phyloP scores from a whole-genome alignment of 2,888 invertebrate species.

The Tachina grossa region DNA sequence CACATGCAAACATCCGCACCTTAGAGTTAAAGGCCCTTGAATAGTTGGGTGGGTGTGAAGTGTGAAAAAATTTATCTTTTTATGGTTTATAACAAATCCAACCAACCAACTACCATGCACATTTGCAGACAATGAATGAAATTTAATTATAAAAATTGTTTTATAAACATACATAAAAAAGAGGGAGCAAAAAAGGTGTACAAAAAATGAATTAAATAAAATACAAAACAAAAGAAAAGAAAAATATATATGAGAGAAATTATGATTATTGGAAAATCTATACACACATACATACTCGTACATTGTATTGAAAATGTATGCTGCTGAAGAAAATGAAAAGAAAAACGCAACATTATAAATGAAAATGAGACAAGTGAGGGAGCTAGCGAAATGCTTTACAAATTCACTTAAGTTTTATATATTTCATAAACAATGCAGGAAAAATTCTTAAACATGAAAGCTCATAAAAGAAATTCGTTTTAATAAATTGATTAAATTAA shows the following conservation, averaged over 20 bases:
- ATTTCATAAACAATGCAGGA: constrained; percentile 28
- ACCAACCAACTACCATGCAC: constrained; percentile 24
- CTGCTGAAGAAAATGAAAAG: constrained; percentile 34
- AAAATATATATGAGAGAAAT: constrained; percentile 21
- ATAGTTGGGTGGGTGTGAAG: constrained; percentile 40
- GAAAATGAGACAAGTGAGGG: constrained; percentile 10
- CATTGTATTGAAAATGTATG: constrained; percentile 40
- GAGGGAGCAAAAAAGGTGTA: constrained; percentile 1
- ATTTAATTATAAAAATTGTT: constrained; percentile 69
- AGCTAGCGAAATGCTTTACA: constrained; percentile 24
- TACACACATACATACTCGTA: too few species aligned
- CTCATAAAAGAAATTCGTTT: constrained; percentile 24
- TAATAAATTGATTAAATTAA: constrained; percentile 53
- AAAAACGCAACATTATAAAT: constrained; percentile 23
- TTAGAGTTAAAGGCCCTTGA: background rate
- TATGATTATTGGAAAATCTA: constrained; percentile 56
- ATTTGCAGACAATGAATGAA: constrained; percentile 60
- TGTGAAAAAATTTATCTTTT: constrained; percentile 62
- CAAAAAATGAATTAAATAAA: constrained; percentile 50
- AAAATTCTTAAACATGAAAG: constrained; percentile 7
- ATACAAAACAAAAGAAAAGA: constrained; percentile 51
- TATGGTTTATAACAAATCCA: constrained; percentile 57
- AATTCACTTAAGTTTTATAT: constrained; percentile 32
- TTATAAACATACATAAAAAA: constrained; percentile 28
- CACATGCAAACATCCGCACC: background rate